phyloP scores from a whole-genome alignment of 2,797 vertebrate species.

The Carduelis carduelis region DNA sequence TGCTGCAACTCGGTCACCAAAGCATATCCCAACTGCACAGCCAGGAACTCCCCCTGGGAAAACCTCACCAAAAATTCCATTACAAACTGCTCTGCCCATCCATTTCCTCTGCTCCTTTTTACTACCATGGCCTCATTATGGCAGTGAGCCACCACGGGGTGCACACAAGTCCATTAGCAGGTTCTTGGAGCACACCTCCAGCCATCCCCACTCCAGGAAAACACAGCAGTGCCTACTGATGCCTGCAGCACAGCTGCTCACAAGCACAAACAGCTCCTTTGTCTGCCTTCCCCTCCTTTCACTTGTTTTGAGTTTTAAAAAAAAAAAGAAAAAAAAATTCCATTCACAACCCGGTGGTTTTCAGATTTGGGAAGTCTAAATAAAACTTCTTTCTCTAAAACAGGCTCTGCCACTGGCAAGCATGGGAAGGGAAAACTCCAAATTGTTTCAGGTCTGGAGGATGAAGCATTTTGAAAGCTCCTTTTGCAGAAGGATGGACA shows the following conservation, averaged over 20 bases:
- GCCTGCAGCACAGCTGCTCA: conserved; percentile 17
- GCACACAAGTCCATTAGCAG: conserved; percentile 15
- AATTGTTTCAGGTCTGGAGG: neutral
- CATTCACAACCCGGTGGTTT: neutral
- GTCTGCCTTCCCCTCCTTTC: neutral
- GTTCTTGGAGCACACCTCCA: conserved; percentile 9
- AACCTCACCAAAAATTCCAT: neutral
- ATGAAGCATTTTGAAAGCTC: neutral
- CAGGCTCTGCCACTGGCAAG: neutral
- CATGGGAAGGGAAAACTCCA: neutral
- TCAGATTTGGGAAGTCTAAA: neutral
- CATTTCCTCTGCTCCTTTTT: conserved; percentile 37
- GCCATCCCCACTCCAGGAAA: neutral
- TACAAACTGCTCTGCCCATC: conserved; percentile 15
- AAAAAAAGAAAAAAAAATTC: neutral
- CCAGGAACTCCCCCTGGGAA: neutral
- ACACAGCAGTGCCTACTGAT: neutral
- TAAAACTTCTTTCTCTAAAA: neutral
- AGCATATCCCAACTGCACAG: neutral
- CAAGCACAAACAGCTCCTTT: conserved; percentile 35
- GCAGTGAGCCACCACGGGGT: neutral
- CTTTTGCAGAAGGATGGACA: neutral
- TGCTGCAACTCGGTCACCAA: neutral
- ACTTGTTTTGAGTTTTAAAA: neutral
- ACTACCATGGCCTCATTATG: conserved; percentile 21